Base-by-base conservation (phyloP, 1,140 invertebrate species). In the Papilio machaon region DNA sequence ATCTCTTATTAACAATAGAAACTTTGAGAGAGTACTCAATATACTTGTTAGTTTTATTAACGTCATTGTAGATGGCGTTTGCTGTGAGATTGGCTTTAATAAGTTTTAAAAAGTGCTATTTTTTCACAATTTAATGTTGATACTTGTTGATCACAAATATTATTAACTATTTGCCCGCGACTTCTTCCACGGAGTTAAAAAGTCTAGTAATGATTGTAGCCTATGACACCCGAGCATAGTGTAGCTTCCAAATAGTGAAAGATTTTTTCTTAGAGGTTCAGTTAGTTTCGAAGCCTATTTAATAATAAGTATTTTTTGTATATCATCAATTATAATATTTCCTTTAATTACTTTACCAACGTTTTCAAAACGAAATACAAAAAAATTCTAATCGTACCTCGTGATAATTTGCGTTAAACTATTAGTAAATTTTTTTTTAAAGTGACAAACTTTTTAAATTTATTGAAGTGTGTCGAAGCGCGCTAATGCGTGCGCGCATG, bases 391-490 rank as follows among this genome's bases (percentile, higher is more conserved):
- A 17, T 58, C 1, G 1, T 30, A 30, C 10, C 30, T 64, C 5
- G 13, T 64, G 5, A 64, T 11, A 10, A 64, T 64, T 64, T 30
- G 23, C 2, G 1, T 35, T 1, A 30, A 30, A 30, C 10, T 30
- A 30, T 64, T 30, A 30, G 30, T 30, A n/a, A 64, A 30, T 43
- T 43, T 43, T 64, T 70, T 70, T 70, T 70, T 58, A 17, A 82
- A 86, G 80, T 88, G 85, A 87, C 86, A 92, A 91, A 93, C 91
- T 92, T 93, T 94, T 94, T 88, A 93, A 94, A 94, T n/a, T 85
- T 86, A 90, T 75, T 86, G 85, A 88, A 85, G 92, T 90, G 90
- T 84, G 89, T 91, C 90, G 86, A 87, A 87, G 88, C 89, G 89
- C 86, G 88, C 80, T 82, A 83, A 83, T 92, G 91, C 90, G 89